These are phyloP conservation scores for Microcaecilia unicolor DNA, from an alignment of 2,797 vertebrate species.

Conservation along the genomic window DNA sequence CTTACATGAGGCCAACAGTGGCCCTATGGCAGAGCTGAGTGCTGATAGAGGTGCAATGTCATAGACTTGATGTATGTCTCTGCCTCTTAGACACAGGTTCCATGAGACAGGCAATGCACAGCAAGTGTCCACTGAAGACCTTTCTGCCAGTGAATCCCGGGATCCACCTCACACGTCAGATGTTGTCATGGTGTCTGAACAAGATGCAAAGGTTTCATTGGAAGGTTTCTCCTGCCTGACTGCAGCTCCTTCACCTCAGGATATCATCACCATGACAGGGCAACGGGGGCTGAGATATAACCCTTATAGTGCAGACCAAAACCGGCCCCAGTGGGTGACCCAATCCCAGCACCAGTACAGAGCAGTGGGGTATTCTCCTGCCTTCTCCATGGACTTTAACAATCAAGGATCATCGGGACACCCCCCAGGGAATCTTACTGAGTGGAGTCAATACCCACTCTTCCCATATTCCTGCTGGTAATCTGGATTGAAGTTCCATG, in stretches of 20 bases:
- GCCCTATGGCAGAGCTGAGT: too few relatives aligned
- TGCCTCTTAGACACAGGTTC: slow-evolving; percentile 44
- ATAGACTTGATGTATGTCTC: not conserved
- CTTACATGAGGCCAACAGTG: too few relatives aligned
- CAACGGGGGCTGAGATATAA: slow-evolving; percentile 63
- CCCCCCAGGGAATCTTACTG: slow-evolving; percentile 65
- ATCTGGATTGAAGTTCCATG: slow-evolving; percentile 89
- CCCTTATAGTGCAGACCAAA: slow-evolving; percentile 64
- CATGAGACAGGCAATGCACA: slow-evolving; percentile 62
- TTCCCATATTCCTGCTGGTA: slow-evolving; percentile 88
- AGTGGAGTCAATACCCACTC: slow-evolving; percentile 85
- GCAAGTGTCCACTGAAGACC: slow-evolving; percentile 46
- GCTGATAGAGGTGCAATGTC: too few relatives aligned
- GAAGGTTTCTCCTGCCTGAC: slow-evolving; percentile 27
- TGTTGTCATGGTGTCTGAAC: slow-evolving; percentile 56
- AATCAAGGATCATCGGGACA: slow-evolving; percentile 55
- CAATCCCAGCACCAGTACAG: slow-evolving; percentile 61
- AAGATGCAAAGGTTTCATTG: slow-evolving; percentile 50
- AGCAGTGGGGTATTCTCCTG: slow-evolving; percentile 37
- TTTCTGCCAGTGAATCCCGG: slow-evolving; percentile 3
- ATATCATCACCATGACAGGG: slow-evolving; percentile 51
- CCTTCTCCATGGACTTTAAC: slow-evolving; percentile 66
- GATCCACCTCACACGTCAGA: slow-evolving; percentile 54
- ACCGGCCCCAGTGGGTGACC: slow-evolving; percentile 69
- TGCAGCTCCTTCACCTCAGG: slow-evolving; percentile 16